These are phyloP conservation scores for Cotesia chilonis DNA, from an alignment of 1,140 invertebrate genomes.

Conservation along the genomic window DNA sequence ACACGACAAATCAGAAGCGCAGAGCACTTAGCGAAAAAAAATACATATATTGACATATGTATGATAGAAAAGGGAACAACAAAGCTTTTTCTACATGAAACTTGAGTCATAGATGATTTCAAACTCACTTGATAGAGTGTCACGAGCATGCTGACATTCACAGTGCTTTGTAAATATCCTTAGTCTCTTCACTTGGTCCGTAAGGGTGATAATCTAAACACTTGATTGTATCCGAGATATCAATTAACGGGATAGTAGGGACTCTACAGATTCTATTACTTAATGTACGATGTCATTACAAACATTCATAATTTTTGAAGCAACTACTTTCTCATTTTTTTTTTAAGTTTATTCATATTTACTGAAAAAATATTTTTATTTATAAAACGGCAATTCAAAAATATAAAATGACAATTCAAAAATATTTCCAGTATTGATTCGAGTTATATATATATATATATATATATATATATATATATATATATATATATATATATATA, in stretches of 20 bases:
- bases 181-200: conserved; percentile 34
- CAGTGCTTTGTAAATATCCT: conserved; percentile 59
- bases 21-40: conserved; percentile 23
- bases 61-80: neutral
- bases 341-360: neutral
- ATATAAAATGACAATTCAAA: too few species aligned
- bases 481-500: too few species aligned
- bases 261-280: too few species aligned
- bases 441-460: too few species aligned
- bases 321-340: neutral
- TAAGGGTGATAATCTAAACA: conserved; percentile 59
- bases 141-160: conserved; percentile 57
- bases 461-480: too few species aligned
- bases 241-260: conserved; percentile 54
- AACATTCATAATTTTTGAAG: too few species aligned
- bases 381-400: too few species aligned
- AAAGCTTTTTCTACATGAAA: conserved; percentile 37
- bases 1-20: neutral
- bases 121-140: conserved; percentile 41
- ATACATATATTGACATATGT: neutral
- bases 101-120: conserved; percentile 28
- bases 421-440: too few species aligned
- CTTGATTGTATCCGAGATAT: conserved; percentile 62
- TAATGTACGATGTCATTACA: neutral
- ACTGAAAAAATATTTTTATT: too few species aligned